These are phyloP conservation scores for Sander lucioperca DNA, from an alignment of 2,113 vertebrate genomes.

Conservation along the genomic window DNA sequence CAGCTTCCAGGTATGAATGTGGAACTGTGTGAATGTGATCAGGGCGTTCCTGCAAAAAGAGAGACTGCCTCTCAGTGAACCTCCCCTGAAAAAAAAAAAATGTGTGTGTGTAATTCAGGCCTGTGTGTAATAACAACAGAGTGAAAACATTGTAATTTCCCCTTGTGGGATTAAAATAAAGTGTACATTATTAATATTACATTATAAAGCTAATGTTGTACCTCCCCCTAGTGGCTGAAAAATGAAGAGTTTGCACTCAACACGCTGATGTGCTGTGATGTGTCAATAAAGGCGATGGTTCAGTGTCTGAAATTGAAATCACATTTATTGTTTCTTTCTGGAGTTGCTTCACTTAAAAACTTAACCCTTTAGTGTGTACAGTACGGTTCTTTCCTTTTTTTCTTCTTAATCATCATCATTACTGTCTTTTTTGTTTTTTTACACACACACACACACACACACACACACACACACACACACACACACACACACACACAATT, in stretches of 20 bases:
- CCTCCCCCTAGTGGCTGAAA: constrained; percentile 56
- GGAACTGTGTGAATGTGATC: too few species aligned
- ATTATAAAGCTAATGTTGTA: constrained; percentile 8
- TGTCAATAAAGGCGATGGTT: background rate
- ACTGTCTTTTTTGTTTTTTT: constrained; percentile 7
- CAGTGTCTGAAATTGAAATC: constrained; percentile 75
- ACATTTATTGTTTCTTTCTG: constrained; percentile 87
- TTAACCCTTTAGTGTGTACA: constrained; percentile 75
- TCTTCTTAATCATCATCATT: constrained; percentile 49
- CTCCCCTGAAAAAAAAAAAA: too few species aligned
- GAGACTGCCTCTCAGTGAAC: too few species aligned
- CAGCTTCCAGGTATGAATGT: too few species aligned
- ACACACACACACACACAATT: constrained; percentile 30
- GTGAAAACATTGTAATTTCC: too few species aligned
- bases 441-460: constrained; percentile 17
- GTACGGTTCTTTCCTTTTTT: constrained; percentile 63
- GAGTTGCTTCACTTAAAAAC: constrained; percentile 82
- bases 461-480: constrained; percentile 28
- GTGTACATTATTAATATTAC: too few species aligned
- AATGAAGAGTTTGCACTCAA: background rate
- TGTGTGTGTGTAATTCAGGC: too few species aligned
- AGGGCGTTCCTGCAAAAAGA: too few species aligned
- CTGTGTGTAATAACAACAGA: too few species aligned
- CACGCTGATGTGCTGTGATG: background rate
- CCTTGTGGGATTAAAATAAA: too few species aligned